These are phyloP conservation scores for Gobionotothen gibberifrons DNA, from an alignment of 2,797 vertebrate genomes.

Conservation along the genomic window DNA sequence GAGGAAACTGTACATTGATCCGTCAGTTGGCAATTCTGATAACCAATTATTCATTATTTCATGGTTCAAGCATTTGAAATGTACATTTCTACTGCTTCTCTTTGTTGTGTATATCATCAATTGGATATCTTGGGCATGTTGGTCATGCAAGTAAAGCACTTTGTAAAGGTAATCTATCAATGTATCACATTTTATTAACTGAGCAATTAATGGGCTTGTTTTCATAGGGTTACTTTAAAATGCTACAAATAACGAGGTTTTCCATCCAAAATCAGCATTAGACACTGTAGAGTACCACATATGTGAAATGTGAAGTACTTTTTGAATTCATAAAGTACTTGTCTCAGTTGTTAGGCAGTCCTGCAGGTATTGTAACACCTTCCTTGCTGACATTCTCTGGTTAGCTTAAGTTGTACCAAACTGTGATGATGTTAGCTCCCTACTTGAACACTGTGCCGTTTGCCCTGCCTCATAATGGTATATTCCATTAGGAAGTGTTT, in stretches of 20 bases:
- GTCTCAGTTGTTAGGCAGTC: slow-evolving; percentile 22
- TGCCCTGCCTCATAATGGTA: slow-evolving; percentile 39
- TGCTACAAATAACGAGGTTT: too few relatives aligned
- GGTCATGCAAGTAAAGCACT: not conserved
- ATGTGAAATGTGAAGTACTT: slow-evolving; percentile 3
- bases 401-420: slow-evolving; percentile 29
- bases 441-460: slow-evolving; percentile 2
- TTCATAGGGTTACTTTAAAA: too few relatives aligned
- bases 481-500: slow-evolving; percentile 52
- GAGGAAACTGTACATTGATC: not conserved
- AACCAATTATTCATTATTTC: not conserved
- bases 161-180: not conserved
- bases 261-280: not conserved
- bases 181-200: not conserved
- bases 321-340: slow-evolving; percentile 1
- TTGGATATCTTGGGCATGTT: not conserved
- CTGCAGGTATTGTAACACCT: not conserved
- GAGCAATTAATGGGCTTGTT: too few relatives aligned
- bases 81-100: not conserved
- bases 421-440: slow-evolving; percentile 27
- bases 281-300: not conserved
- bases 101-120: not conserved
- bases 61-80: not conserved
- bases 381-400: slow-evolving; percentile 27
- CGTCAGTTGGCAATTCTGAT: not conserved